Conservation (phyloP, 23 tunicate species). For the Phallusia fumigata region DNA sequence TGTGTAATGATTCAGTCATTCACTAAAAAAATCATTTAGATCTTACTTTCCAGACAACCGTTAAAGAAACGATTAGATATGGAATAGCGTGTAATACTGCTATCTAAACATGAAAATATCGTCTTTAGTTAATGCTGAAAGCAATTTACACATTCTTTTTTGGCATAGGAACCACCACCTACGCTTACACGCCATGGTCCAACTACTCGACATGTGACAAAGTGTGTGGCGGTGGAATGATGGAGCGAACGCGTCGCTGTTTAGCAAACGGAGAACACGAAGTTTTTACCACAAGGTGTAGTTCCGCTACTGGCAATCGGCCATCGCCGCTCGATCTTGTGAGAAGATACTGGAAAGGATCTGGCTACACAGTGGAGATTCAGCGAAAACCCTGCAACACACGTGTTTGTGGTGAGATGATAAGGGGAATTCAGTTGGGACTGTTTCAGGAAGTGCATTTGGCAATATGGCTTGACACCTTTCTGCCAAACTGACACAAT, state of each 20-base stretch:
- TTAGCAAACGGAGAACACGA: background rate
- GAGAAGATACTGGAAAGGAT: background rate
- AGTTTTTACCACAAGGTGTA: background rate
- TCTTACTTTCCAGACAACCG: no score
- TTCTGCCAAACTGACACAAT: no score
- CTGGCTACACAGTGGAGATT: background rate
- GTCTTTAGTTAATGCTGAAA: no score
- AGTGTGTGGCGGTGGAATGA: conserved; percentile 29
- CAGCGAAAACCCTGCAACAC: conserved; percentile 12
- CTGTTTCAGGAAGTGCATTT: no score
- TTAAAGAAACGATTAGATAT: no score
- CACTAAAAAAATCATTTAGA: no score
- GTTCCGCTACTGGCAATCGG: background rate
- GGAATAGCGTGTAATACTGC: no score
- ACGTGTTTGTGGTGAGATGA: background rate
- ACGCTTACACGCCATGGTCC: conserved; percentile 19
- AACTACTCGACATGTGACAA: conserved; percentile 15
- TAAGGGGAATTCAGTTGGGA: background rate
- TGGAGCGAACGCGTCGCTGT: conserved; percentile 4
- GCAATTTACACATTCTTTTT: no score
- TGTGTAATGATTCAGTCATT: no score
- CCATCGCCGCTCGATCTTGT: background rate
- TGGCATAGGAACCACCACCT: background rate
- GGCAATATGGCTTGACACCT: no score
- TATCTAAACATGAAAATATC: no score